Evolutionary conservation across 92 coral and sea anemone genomes (phyloP).

Genomic region (Phenganax stokvisi): DNA sequence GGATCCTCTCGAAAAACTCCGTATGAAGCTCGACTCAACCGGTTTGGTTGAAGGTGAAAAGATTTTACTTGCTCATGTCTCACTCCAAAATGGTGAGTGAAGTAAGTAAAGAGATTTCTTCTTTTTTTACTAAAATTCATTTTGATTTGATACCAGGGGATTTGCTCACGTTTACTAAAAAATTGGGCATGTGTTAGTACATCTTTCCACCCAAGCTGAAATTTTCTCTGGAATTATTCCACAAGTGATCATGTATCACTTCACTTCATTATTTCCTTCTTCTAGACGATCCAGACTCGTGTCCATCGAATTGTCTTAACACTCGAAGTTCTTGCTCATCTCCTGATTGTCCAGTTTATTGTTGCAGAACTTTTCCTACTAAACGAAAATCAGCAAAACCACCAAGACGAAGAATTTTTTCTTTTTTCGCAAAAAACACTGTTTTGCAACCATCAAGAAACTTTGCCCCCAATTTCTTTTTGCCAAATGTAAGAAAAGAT

Average conservation of each 20-base stretch:
- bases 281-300: slow-evolving; percentile 37
- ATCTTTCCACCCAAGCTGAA: neutral
- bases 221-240: no score
- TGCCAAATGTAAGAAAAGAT: neutral
- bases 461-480: neutral
- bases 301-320: slow-evolving; percentile 17
- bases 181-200: neutral
- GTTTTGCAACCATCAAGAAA: neutral
- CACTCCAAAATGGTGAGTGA: slow-evolving; percentile 44
- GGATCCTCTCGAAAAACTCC: slow-evolving; percentile 65
- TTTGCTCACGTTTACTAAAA: neutral
- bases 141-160: neutral
- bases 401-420: neutral
- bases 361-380: slow-evolving; percentile 30
- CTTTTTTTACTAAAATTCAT: neutral
- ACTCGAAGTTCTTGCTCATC: slow-evolving; percentile 15
- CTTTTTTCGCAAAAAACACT: neutral
- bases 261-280: neutral
- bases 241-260: no score
- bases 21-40: slow-evolving; percentile 30
- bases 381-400: slow-evolving; percentile 7
- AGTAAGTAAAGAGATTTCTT: slow-evolving; percentile 15
- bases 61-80: slow-evolving; percentile 8
- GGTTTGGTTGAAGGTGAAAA: slow-evolving; percentile 34
- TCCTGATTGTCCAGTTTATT: slow-evolving; percentile 28